Base-by-base conservation (phyloP, 2,888 invertebrate genomes). In the Psylliodes chrysocephalus region DNA sequence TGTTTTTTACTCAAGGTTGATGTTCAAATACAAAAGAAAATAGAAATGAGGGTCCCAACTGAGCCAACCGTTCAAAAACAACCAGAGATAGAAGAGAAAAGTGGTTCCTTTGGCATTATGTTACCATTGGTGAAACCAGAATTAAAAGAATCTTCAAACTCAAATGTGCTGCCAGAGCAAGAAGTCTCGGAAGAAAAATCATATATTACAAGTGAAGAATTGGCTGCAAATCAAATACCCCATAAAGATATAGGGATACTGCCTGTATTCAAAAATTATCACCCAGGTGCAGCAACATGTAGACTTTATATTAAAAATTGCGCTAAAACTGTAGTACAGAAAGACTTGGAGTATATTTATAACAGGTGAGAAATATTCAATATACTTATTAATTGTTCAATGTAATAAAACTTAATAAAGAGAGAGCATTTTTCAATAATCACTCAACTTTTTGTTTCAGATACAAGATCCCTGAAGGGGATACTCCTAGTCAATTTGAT, bases 221-320 rank as follows among this genome's bases (percentile, higher is more conserved):
- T 94, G 33, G 82, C 86, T 57, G 82, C 84, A 30, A 91, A 93
- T 71, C 88, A 89, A 78, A 85, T 95, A 68, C 87, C 91, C 1
- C 82, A 83, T 47, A 88, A 88, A 77, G 92, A 94, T 79, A 88
- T 92, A 81, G 87, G 88, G 76, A 81, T 89, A 15, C 81, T 95
- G 69, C 87, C 93, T 3, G 90, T 95, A 15, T 96, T 92, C 77
- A 94, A 92, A 79, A 94, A 93, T 77, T 97, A 97, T 81, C 87
- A 90, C 68, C 85, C 89, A 6, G 96, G 96, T 0, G 87, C 89
- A 56, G 91, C 92, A 2, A 91, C 92, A 15, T 89, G 90, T 84
- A 88, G 95, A 68, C 82, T 97, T n/a, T 97, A 97, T 76, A 89
- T 97, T 19, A 97, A 97, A 80, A 97, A 97, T 84, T 86, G 96